Evolutionary conservation across 2,113 vertebrate genomes (phyloP).

Genomic region (Gallinago jamesoni): DNA sequence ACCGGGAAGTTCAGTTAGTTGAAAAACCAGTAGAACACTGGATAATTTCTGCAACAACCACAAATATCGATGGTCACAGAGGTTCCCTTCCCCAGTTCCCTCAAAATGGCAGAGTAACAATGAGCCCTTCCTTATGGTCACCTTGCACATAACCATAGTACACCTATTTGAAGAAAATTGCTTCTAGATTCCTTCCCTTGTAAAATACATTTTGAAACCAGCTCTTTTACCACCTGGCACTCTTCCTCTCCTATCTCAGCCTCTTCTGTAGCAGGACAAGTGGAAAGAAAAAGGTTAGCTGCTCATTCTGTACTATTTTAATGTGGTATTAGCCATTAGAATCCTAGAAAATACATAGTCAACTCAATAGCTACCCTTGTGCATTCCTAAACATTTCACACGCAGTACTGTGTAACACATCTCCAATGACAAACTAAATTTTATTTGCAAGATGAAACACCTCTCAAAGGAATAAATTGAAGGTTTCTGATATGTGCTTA

Average conservation of each 20-base stretch:
- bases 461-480: neutral
- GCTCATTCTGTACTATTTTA: neutral
- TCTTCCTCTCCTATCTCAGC: neutral
- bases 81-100: neutral
- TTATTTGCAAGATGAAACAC: slow-evolving; percentile 2
- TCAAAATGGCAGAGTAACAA: neutral
- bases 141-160: neutral
- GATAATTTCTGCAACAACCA: neutral
- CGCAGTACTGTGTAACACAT: neutral
- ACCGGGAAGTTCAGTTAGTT: neutral
- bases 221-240: neutral
- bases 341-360: neutral
- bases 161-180: neutral
- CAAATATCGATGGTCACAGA: neutral
- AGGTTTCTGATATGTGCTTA: neutral
- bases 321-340: neutral
- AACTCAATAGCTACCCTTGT: neutral
- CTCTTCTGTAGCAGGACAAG: neutral
- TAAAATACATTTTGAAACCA: neutral
- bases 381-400: neutral
- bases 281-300: neutral
- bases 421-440: neutral
- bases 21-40: neutral
- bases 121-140: neutral
- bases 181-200: neutral